Evolutionary conservation across 2,113 vertebrate species (phyloP), one percentile per base, ranked within the genome.

Genomic region (Erythrolamprus reginae): DNA sequence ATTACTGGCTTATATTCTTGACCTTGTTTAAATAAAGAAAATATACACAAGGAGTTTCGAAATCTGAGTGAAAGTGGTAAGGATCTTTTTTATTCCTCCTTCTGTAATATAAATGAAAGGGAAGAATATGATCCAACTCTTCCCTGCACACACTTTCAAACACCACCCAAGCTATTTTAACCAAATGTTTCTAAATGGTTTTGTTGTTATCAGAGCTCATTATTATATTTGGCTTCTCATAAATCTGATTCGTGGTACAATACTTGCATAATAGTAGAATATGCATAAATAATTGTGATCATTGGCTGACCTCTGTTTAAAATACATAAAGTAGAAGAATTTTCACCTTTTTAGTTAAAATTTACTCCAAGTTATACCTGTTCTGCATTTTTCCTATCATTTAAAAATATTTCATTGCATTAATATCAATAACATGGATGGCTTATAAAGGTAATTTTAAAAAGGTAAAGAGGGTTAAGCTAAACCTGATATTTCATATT

Each of bases 301-400:
- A 42, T 95, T 96, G 95, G 95, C 94, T 91, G 94, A 89, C 56
- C 3, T 2, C 51, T 86, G 88, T 93, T 89, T 26, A 91, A 94
- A 95, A 95, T 90, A 91, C 95, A 85, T 93, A 92, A 77, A 95
- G 94, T 90, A 94, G 92, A 96, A 95, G 95, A 94, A 93, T 95
- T 95, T 96, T 58, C 95, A 95, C 95, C 83, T 96, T 89, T 89
- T 91, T 95, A 96, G 95, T 96, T 96, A 95, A 92, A 95, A 93
- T 2, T 88, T 93, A 93, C 85, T 93, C 52, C 92, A 92, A 89
- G 89, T 90, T 89, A 77, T 92, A 92, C 92, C 91, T 92, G 33
- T 5, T 82, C 47, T 84, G 23, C 90, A 90, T 95, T 95, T 90
- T 88, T 94, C 93, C 87, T 93, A 91, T 33, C 33, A 77, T 77